Evolutionary conservation across 1,140 invertebrate species (phyloP).

Genomic region (Macrobrachium rosenbergii): DNA sequence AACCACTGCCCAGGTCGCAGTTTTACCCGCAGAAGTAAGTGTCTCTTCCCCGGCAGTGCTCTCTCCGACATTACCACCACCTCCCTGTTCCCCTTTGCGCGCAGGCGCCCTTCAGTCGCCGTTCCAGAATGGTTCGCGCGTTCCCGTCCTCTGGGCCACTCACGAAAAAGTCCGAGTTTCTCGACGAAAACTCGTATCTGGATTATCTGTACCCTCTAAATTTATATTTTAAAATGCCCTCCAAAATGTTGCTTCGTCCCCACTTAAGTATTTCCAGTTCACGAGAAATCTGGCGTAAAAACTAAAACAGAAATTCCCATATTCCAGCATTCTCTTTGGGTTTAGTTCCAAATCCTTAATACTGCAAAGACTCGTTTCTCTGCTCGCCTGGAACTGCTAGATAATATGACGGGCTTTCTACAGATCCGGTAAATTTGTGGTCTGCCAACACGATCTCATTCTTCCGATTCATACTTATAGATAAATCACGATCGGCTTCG

Average conservation of each 20-base stretch:
- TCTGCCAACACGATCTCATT: not conserved
- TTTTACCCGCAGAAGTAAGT: constrained; percentile 37
- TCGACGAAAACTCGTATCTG: not conserved
- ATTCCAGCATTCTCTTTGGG: constrained; percentile 28
- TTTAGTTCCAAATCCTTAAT: constrained; percentile 39
- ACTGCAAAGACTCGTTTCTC: constrained; percentile 29
- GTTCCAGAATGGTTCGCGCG: constrained; percentile 35
- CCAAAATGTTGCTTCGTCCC: not conserved
- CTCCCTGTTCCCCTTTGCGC: constrained; percentile 13
- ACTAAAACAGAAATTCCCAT: not conserved
- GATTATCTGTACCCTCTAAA: not conserved
- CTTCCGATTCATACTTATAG: not conserved
- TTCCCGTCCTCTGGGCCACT: constrained; percentile 1
- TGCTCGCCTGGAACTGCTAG: not conserved
- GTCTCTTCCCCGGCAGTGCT: constrained; percentile 26
- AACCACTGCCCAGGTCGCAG: constrained; percentile 34
- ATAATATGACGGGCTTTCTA: not conserved
- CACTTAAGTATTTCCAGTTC: not conserved
- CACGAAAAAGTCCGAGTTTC: not conserved
- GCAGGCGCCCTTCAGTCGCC: not conserved
- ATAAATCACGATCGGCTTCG: no score
- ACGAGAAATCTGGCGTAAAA: not conserved
- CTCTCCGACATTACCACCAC: constrained; percentile 47
- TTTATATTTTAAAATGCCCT: not conserved
- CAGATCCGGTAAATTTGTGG: not conserved